Conservation (phyloP, 2,113 vertebrate genomes). For the Passer montanus region DNA sequence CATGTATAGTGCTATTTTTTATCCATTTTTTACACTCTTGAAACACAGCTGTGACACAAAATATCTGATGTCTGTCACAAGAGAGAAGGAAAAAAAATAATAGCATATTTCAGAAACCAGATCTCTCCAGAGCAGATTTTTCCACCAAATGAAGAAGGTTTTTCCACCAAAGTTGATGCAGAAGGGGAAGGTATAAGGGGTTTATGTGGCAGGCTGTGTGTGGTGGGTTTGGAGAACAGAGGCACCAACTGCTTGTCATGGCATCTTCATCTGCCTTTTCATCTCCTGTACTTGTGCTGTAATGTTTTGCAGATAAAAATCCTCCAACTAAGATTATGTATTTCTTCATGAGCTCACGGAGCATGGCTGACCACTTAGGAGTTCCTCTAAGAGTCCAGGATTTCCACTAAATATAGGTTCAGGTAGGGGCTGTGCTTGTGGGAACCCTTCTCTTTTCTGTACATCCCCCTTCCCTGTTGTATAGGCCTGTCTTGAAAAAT, state of each 20-base stretch:
- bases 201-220: background rate
- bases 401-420: background rate
- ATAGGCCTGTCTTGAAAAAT: background rate
- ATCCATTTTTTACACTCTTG: background rate
- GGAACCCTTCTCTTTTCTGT: background rate
- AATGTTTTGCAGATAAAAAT: background rate
- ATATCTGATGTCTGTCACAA: background rate
- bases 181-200: background rate
- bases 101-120: background rate
- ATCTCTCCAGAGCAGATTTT: background rate
- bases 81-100: background rate
- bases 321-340: background rate
- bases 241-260: background rate
- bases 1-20: background rate
- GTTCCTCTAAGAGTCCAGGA: background rate
- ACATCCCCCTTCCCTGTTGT: background rate
- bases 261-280: background rate
- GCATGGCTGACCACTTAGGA: background rate
- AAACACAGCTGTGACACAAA: background rate
- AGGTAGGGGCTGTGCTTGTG: background rate
- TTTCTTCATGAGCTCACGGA: background rate
- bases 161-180: background rate
- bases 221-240: background rate
- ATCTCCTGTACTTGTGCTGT: background rate
- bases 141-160: background rate